Conservation (phyloP, 2,113 vertebrate genomes). For the Centropristis striata region DNA sequence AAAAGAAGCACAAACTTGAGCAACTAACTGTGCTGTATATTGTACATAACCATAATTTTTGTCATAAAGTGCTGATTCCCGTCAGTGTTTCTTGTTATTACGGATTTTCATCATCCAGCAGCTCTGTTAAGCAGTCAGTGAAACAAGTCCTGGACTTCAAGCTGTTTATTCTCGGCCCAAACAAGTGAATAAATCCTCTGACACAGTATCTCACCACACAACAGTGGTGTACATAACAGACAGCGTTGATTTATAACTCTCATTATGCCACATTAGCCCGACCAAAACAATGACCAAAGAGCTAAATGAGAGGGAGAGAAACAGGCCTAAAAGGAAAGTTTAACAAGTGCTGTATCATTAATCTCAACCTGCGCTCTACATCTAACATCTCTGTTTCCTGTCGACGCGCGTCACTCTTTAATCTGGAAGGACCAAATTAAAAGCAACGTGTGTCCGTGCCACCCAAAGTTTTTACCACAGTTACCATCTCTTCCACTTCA, state of each 20-base stretch:
- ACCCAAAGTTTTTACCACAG: conserved; percentile 70
- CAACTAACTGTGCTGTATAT: not conserved
- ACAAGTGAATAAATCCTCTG: conserved; percentile 32
- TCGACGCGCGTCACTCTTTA: conserved; percentile 66
- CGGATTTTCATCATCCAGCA: not conserved
- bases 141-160: not conserved
- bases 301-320: conserved; percentile 42
- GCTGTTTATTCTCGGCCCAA: conserved; percentile 31
- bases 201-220: conserved; percentile 37
- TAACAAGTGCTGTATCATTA: conserved; percentile 53
- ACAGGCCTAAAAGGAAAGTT: conserved; percentile 49
- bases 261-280: conserved; percentile 62
- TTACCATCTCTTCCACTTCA: conserved; percentile 39
- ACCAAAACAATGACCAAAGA: conserved; percentile 50
- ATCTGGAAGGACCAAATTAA: conserved; percentile 73
- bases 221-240: conserved; percentile 18
- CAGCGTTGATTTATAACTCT: conserved; percentile 56
- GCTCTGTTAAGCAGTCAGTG: conserved; percentile 16
- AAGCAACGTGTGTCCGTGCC: conserved; percentile 65
- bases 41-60: not conserved
- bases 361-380: conserved; percentile 46
- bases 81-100: conserved; percentile 24
- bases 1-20: not conserved
- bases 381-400: conserved; percentile 59
- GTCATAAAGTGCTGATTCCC: not conserved